Base-by-base conservation (phyloP, 2,888 invertebrate species). In the Scaptomyza reducta region DNA sequence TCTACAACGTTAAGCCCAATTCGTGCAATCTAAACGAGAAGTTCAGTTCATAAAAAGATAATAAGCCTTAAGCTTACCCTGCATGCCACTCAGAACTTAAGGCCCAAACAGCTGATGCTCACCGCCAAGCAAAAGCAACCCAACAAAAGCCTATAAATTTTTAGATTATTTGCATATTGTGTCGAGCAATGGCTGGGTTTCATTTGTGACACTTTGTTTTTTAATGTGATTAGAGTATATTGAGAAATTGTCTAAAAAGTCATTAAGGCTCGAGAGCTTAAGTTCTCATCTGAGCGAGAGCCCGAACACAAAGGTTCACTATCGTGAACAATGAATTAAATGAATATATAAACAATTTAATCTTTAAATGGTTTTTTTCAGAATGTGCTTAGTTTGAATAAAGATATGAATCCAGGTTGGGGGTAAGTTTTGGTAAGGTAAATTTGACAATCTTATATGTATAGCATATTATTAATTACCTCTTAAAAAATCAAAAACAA, bases 151-250 rank as follows among this genome's bases (percentile, higher is more conserved):
- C 87, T 85, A 90, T 90, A 90, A 90, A 90, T 89, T 88, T 86
- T 74, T 88, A 88, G 88, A 90, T 90, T 88, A 90, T 90, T 89
- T 90, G 90, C 90, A 90, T 89, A 90, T 89, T 90, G 87, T 69
- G 70, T 56, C 61, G 69, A 49, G 76, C 70, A 67, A 45, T 74
- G 63, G 59, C 54, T 31, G 57, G 65, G 57, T 65, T 64, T 25
- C 44, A 49, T 51, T 64, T 53, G 6, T 31, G 22, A 16, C 51
- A 31, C 62, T 6, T 62, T 62, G 35, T 16, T 3, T 6, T 6
- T 6, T 2, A 4, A 31, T 11, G 1, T 1, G 1, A 7, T 7
- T 2, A 7, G n/a, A 11, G 53, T 25, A 41, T 57, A 51, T 57
- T 38, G 13, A 38, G 25, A 38, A 25, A 0, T 47, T n/a, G 9